phyloP scores from a whole-genome alignment of 1,140 invertebrate species.

The Archivesica marissinica region DNA sequence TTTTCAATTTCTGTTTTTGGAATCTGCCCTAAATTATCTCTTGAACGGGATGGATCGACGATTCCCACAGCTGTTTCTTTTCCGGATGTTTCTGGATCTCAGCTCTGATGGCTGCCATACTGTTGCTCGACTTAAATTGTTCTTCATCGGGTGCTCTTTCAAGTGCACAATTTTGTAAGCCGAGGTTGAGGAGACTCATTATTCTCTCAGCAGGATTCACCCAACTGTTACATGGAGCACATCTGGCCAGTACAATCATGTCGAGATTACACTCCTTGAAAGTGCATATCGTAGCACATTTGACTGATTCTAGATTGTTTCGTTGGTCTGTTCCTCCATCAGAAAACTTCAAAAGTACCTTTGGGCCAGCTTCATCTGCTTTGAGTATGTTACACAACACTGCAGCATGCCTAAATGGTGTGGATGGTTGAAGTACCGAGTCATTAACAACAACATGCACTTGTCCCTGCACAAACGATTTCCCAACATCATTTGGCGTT shows the following conservation, averaged over 20 bases:
- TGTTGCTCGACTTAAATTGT: no score
- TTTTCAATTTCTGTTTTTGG: no score
- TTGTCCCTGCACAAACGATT: constrained; percentile 41
- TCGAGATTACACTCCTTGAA: constrained; percentile 64
- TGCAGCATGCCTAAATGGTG: constrained; percentile 51
- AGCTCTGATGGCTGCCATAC: no score
- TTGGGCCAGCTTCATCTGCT: no score
- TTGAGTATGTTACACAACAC: background rate
- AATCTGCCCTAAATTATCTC: no score
- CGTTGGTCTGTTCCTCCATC: constrained; percentile 50
- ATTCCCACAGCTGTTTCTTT: no score
- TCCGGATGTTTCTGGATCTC: no score
- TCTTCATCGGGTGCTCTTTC: no score
- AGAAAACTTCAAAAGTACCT: no score
- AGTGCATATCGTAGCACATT: constrained; percentile 3
- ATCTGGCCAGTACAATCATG: constrained; percentile 60
- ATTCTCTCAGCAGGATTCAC: constrained; percentile 63
- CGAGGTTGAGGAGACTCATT: constrained; percentile 60
- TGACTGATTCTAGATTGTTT: constrained; percentile 60
- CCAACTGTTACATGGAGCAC: constrained; percentile 55
- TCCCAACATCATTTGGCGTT: constrained; percentile 22
- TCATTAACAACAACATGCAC: constrained; percentile 46
- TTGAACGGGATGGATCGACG: no score
- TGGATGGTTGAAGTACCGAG: constrained; percentile 39
- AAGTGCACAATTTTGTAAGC: constrained; percentile 49